phyloP scores from a whole-genome alignment of 2,797 vertebrate species.

The Chrysocyon brachyurus region DNA sequence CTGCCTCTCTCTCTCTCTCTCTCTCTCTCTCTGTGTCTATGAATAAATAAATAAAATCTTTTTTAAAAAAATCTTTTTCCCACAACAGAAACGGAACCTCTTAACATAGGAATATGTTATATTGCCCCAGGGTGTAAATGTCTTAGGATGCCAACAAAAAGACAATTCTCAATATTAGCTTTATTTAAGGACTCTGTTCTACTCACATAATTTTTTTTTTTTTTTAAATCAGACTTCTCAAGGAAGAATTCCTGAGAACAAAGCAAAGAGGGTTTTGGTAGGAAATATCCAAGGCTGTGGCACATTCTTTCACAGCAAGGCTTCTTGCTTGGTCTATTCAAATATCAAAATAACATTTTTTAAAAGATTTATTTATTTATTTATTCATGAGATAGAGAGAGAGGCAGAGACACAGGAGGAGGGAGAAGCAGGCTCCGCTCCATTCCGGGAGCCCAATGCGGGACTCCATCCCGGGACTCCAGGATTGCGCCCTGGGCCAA shows the following conservation, averaged over 20 bases:
- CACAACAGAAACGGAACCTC: neutral
- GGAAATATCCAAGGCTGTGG: neutral
- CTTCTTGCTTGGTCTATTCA: conserved; percentile 40
- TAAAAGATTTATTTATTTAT: too few relatives aligned
- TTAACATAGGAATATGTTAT: neutral
- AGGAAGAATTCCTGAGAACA: neutral
- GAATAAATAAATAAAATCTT: too few relatives aligned
- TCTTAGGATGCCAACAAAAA: conserved; percentile 49
- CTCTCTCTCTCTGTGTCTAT: too few relatives aligned
- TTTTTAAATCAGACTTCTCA: neutral
- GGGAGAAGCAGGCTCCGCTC: too few relatives aligned
- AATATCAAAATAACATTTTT: conserved; percentile 16
- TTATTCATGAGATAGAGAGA: too few relatives aligned
- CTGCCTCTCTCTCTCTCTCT: too few relatives aligned
- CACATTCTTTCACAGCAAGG: neutral
- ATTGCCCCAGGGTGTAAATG: neutral
- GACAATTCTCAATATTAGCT: conserved; percentile 43
- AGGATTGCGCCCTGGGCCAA: too few relatives aligned
- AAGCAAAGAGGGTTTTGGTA: conserved; percentile 43
- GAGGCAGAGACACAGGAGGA: too few relatives aligned
- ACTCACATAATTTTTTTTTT: neutral
- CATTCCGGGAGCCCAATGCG: too few relatives aligned
- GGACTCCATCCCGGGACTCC: too few relatives aligned
- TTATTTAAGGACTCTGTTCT: conserved; percentile 20
- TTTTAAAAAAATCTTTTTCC: neutral